Evolutionary conservation across 2,113 vertebrate species (phyloP).

Genomic region (Heptranchias perlo): DNA sequence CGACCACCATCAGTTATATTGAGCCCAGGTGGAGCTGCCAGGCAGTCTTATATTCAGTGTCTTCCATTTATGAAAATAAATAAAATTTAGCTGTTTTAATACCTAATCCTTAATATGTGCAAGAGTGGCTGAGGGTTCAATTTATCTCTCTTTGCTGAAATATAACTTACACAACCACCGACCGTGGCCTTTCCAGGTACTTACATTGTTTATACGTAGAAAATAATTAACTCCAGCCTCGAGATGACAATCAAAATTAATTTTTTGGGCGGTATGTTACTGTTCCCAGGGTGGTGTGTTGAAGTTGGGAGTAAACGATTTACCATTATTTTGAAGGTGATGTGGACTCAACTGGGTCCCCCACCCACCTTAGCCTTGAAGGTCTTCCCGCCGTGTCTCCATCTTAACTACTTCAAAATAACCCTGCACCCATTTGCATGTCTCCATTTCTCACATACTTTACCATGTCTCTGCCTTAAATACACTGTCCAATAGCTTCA

Average conservation of each 20-base stretch:
- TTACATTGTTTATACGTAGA: not conserved
- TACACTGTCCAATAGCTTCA: too few relatives aligned
- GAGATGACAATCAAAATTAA: not conserved
- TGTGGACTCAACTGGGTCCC: not conserved
- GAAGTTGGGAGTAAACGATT: not conserved
- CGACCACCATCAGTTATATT: not conserved
- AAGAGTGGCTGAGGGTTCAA: not conserved
- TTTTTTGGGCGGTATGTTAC: not conserved
- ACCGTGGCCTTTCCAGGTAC: not conserved
- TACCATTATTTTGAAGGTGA: not conserved
- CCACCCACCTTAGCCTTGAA: not conserved
- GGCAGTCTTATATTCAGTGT: not conserved
- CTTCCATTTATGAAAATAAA: not conserved
- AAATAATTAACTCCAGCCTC: not conserved
- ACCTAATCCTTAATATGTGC: not conserved
- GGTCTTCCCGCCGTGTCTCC: not conserved
- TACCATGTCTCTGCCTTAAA: too few relatives aligned
- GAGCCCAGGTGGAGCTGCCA: not conserved
- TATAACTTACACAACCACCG: not conserved
- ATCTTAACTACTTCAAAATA: too few relatives aligned
- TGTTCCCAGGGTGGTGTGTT: not conserved
- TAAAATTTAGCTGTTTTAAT: not conserved
- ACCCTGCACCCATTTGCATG: too few relatives aligned
- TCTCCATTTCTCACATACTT: too few relatives aligned
- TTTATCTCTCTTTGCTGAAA: not conserved